These are phyloP conservation scores for Chascanopsetta lugubris DNA, from an alignment of 2,113 vertebrate genomes.

Conservation along the genomic window DNA sequence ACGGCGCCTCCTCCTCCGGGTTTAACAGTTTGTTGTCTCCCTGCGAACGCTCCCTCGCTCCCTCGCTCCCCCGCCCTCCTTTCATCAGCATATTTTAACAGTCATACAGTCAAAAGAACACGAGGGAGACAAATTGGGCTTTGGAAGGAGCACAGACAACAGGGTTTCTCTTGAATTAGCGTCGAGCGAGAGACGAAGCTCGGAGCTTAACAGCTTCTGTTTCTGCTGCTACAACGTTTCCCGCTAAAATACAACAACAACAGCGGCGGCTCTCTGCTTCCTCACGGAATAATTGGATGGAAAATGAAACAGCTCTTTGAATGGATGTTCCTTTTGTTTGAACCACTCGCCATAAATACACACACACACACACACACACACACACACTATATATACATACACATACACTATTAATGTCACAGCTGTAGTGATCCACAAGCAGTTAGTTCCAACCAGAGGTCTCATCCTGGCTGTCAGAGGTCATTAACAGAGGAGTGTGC, in stretches of 20 bases:
- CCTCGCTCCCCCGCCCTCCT: no score
- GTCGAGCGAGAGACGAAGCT: conserved; percentile 45
- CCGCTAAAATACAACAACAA: conserved; percentile 23
- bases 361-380: conserved; percentile 16
- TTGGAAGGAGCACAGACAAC: conserved; percentile 61
- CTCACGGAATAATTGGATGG: conserved; percentile 63
- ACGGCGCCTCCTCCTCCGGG: background rate
- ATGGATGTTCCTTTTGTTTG: conserved; percentile 47
- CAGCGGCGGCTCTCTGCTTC: conserved; percentile 30
- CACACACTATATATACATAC: conserved; percentile 9
- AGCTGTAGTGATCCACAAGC: conserved; percentile 49
- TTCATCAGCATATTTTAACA: conserved; percentile 80
- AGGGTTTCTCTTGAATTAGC: conserved; percentile 64
- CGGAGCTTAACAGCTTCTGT: conserved; percentile 65
- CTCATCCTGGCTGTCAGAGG: conserved; percentile 42
- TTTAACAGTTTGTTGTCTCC: conserved; percentile 1
- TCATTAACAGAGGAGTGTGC: conserved; percentile 42
- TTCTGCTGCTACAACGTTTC: conserved; percentile 43
- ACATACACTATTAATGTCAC: conserved; percentile 48
- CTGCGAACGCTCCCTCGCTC: conserved; percentile 36
- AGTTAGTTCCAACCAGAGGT: conserved; percentile 51
- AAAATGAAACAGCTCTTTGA: conserved; percentile 53
- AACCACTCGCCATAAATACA: conserved; percentile 33
- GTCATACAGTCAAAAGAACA: conserved; percentile 61
- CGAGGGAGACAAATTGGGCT: conserved; percentile 75